Evolutionary conservation across 2,113 vertebrate species (phyloP).

Genomic region (Callopanchax toddi): DNA sequence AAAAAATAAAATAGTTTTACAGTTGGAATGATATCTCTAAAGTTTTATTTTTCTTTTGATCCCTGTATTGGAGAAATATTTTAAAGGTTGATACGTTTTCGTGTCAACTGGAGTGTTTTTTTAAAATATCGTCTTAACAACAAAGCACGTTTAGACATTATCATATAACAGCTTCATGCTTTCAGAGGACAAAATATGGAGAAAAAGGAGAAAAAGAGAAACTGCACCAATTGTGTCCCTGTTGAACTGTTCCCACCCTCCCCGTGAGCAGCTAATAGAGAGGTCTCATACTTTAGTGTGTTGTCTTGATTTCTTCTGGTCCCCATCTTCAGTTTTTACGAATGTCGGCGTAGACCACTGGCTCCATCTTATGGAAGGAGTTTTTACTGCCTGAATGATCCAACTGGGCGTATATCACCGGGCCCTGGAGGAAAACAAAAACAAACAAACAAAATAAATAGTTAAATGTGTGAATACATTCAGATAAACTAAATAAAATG

Average conservation of each 20-base stretch:
- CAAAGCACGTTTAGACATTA: slow-evolving; percentile 46
- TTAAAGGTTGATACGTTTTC: slow-evolving; percentile 5
- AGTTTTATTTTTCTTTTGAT: slow-evolving; percentile 12
- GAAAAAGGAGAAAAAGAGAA: slow-evolving; percentile 12
- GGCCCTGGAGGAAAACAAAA: slow-evolving; percentile 80
- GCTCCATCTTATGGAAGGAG: slow-evolving; percentile 95
- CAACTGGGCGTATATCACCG: slow-evolving; percentile 96
- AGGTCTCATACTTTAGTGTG: slow-evolving; percentile 62
- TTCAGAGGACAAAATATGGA: slow-evolving; percentile 43
- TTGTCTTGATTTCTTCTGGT: slow-evolving; percentile 21
- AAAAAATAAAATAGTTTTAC: slow-evolving; percentile 1
- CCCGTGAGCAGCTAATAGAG: slow-evolving; percentile 62
- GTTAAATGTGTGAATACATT: neutral
- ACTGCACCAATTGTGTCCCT: slow-evolving; percentile 52
- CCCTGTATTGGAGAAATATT: slow-evolving; percentile 11
- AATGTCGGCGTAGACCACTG: slow-evolving; percentile 95
- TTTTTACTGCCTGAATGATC: slow-evolving; percentile 92
- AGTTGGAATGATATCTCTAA: slow-evolving; percentile 35
- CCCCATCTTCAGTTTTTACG: slow-evolving; percentile 85
- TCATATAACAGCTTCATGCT: slow-evolving; percentile 50
- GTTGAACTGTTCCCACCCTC: slow-evolving; percentile 56
- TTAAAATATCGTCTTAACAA: slow-evolving; percentile 25
- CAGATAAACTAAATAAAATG: neutral
- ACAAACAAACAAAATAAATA: too few relatives aligned
- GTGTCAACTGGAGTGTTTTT: slow-evolving; percentile 9